Evolutionary conservation across 2,888 invertebrate species (phyloP).

Genomic region (Stenoptilia bipunctidactyla): DNA sequence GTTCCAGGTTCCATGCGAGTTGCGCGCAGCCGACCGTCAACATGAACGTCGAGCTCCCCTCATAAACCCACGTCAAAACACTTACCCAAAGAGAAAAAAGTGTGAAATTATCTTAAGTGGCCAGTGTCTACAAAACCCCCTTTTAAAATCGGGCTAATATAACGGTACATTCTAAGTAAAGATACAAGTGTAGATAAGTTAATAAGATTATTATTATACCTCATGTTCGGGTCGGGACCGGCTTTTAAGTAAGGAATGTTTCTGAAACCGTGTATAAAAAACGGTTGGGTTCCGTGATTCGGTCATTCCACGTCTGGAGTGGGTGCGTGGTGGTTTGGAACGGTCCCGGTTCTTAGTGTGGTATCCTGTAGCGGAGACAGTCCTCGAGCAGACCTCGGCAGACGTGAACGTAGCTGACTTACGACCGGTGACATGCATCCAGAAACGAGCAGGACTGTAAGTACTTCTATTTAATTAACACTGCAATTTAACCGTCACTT

Average conservation of each 20-base stretch:
- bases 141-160: conserved; percentile 54
- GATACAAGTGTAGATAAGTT: conserved; percentile 67
- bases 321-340: conserved; percentile 35
- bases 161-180: conserved; percentile 66
- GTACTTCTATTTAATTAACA: too few species aligned
- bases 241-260: conserved; percentile 64
- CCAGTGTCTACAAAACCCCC: conserved; percentile 45
- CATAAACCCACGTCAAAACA: conserved; percentile 36
- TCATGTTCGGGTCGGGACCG: conserved; percentile 49
- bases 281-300: conserved; percentile 54
- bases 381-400: too few species aligned
- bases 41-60: background rate
- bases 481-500: too few species aligned
- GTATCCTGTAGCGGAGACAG: conserved; percentile 17
- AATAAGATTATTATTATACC: conserved; percentile 68
- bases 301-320: conserved; percentile 57
- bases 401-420: too few species aligned
- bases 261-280: conserved; percentile 66
- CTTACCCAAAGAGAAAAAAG: conserved; percentile 48
- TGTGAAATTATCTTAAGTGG: conserved; percentile 67
- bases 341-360: conserved; percentile 32
- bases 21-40: conserved; percentile 9
- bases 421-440: too few species aligned
- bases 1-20: conserved; percentile 19
- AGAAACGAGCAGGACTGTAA: too few species aligned